Conservation (phyloP, 2,888 invertebrate species). For the Steinernema carpocapsae region DNA sequence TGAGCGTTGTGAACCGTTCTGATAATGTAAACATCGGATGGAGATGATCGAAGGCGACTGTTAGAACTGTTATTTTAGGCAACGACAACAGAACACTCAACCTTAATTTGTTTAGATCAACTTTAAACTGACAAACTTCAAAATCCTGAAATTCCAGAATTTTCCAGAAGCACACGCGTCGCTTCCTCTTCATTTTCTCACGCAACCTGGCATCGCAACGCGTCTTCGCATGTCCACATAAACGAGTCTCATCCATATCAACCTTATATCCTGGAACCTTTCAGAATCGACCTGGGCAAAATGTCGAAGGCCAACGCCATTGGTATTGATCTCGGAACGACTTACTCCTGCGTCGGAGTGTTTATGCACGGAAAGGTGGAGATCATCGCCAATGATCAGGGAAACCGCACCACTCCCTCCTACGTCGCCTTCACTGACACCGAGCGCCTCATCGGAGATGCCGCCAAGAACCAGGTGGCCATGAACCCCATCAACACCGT, state of each 20-base stretch:
- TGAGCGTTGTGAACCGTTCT: no score
- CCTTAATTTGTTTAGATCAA: no score
- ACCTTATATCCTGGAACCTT: not conserved
- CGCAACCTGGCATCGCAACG: no score
- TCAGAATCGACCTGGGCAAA: not conserved
- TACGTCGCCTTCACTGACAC: constrained; percentile 72
- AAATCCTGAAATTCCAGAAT: no score
- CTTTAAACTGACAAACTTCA: no score
- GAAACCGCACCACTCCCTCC: constrained; percentile 72
- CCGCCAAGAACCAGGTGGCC: constrained; percentile 73
- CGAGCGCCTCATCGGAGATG: constrained; percentile 71
- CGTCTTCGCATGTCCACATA: no score
- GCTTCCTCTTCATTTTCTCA: not conserved
- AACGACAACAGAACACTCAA: no score
- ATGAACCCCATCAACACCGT: constrained; percentile 73
- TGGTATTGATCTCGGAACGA: constrained; percentile 69
- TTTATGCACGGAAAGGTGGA: constrained; percentile 38
- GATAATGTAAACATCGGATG: no score
- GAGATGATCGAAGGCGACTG: no score
- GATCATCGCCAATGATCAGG: constrained; percentile 39
- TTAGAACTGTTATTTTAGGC: no score
- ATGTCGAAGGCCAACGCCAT: constrained; percentile 49
- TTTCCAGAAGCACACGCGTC: no score
- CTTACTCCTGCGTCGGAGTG: constrained; percentile 65
- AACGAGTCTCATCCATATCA: not conserved